A percentile compares a stretch with the other conserved stretches of the same genome.
phyloP scores from a whole-genome alignment of 2,113 vertebrate species.

The Glaucidium brasilianum region DNA sequence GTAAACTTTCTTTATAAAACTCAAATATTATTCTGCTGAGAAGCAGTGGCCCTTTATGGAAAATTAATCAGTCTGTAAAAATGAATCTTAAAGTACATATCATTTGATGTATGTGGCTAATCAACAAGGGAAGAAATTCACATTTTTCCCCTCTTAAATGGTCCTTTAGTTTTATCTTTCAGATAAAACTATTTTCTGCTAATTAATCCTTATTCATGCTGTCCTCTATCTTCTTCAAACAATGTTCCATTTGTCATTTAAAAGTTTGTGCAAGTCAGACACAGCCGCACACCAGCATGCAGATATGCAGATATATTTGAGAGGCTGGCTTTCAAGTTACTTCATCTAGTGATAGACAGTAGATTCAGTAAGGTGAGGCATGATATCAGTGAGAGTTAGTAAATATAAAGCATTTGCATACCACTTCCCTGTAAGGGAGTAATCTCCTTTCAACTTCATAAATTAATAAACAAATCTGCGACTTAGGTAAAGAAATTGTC shows the following conservation, averaged over 20 bases:
- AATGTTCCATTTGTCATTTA: not conserved
- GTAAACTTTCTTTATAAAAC: not conserved
- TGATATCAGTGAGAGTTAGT: not conserved
- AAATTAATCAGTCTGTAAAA: not conserved
- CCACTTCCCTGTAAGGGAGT: not conserved
- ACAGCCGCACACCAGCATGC: not conserved
- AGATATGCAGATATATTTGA: not conserved
- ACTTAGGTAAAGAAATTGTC: not conserved
- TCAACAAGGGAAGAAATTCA: not conserved
- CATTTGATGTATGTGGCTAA: not conserved
- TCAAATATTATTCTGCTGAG: not conserved
- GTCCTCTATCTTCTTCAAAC: not conserved
- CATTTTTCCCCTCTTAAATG: not conserved
- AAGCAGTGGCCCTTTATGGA: not conserved
- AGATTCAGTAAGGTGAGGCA: not conserved
- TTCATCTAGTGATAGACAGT: not conserved
- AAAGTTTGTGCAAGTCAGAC: not conserved
- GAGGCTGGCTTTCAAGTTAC: not conserved
- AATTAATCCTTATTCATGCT: not conserved
- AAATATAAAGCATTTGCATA: not conserved
- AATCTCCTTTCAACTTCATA: not conserved
- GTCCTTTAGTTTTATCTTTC: not conserved
- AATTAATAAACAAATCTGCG: not conserved
- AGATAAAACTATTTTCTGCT: not conserved
- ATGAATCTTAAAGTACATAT: not conserved